phyloP scores from a whole-genome alignment of 2,888 invertebrate genomes.

The Tribolium freemani region DNA sequence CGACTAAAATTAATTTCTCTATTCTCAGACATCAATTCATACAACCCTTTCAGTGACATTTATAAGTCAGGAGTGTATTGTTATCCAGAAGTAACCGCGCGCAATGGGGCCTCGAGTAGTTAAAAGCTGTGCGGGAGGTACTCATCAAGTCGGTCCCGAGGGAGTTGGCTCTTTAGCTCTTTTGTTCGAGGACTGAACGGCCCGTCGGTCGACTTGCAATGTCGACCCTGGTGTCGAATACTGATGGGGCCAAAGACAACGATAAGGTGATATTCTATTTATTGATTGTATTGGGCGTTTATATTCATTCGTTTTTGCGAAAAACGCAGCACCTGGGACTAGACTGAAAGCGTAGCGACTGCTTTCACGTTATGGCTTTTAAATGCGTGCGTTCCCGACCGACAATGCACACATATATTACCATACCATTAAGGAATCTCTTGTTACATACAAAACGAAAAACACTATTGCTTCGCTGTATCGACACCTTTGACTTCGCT shows the following conservation, averaged over 20 bases:
- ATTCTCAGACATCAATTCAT: conserved; percentile 67
- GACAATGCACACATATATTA: conserved; percentile 45
- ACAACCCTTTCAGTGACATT: conserved; percentile 67
- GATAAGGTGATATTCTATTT: conserved; percentile 48
- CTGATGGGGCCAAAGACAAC: conserved; percentile 43
- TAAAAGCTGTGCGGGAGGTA: conserved; percentile 66
- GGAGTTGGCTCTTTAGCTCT: conserved; percentile 61
- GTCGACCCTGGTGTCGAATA: conserved; percentile 38
- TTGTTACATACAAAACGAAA: conserved; percentile 39
- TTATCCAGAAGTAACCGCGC: conserved; percentile 66
- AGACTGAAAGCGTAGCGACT: conserved; percentile 54
- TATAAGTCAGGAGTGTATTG: conserved; percentile 69
- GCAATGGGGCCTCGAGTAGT: conserved; percentile 65
- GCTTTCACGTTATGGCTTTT: conserved; percentile 46
- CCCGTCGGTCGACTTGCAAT: conserved; percentile 39
- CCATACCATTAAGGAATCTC: conserved; percentile 43
- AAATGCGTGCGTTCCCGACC: conserved; percentile 39
- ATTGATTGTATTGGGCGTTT: conserved; percentile 62
- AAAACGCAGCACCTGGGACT: conserved; percentile 59
- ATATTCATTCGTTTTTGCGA: conserved; percentile 60
- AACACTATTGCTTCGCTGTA: conserved; percentile 26
- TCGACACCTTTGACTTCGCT: conserved; percentile 18
- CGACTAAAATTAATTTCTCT: conserved; percentile 67
- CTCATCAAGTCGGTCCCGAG: conserved; percentile 65
- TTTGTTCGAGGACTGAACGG: conserved; percentile 57